A percentile compares a stretch with the other conserved stretches of the same genome.
phyloP scores from a whole-genome alignment of 1,140 invertebrate species.

The Drosophila takahashii region DNA sequence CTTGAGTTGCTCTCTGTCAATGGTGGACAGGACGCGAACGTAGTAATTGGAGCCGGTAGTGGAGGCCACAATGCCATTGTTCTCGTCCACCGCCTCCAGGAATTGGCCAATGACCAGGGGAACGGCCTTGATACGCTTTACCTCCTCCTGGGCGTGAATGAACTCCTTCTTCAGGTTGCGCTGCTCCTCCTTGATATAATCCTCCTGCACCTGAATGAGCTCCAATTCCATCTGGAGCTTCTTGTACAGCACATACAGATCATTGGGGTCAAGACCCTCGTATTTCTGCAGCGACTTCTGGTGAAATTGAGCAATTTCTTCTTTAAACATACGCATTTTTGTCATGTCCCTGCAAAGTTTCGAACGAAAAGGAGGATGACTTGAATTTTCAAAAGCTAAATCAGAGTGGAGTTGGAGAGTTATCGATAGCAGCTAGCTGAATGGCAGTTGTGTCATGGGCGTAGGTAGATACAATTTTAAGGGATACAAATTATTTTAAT shows the following conservation, averaged over 20 bases:
- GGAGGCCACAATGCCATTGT: conserved; percentile 95
- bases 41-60: conserved; percentile 98
- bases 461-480: neutral
- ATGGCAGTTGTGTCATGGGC: neutral
- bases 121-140: conserved; percentile 98
- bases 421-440: conserved; percentile 5
- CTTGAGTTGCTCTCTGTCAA: conserved; percentile 97
- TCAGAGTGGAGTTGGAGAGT: conserved; percentile 2
- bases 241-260: conserved; percentile 97
- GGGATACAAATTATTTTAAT: neutral
- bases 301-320: conserved; percentile 27
- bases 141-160: conserved; percentile 98
- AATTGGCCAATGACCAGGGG: conserved; percentile 99
- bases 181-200: conserved; percentile 99
- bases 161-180: conserved; percentile 99
- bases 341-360: no score
- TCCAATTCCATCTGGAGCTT: conserved; percentile 61
- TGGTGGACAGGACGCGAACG: conserved; percentile 96
- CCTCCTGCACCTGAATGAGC: conserved; percentile 92
- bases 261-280: conserved; percentile 93
- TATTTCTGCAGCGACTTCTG: conserved; percentile 66
- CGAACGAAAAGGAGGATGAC: conserved; percentile 47
- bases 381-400: conserved; percentile 57
- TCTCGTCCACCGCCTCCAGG: conserved; percentile 98
- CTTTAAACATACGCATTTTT: conserved; percentile 23